Evolutionary conservation across 2,888 invertebrate genomes (phyloP), one percentile per base, ranked within the genome.

Genomic region (Tubulanus polymorphus): DNA sequence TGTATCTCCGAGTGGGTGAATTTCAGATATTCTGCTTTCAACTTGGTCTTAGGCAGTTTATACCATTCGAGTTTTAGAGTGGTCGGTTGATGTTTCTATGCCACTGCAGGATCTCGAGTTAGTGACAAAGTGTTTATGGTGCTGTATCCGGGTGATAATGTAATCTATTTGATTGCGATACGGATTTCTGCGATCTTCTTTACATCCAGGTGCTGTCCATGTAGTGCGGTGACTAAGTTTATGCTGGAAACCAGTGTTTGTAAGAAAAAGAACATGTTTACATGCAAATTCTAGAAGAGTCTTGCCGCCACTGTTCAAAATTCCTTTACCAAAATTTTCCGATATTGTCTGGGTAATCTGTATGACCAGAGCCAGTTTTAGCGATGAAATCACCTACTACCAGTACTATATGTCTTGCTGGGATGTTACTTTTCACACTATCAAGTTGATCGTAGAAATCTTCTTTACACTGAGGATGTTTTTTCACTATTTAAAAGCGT

Each of bases 341-440:
- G 20, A 52, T 28, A 29, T 45, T 52, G 5, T 52, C 18, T 28
- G 45, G 52, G 45, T 52, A 28, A 15, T 8, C 2, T 15, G 30
- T 52, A 32, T 45, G 5, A 5, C 27, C 52, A 15, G 29, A 46
- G 15, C 45, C 52, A 10, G 52, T 52, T 29, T 52, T 52, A n/a
- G 52, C 52, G 25, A 46, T 52, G 10, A 52, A 28, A 28, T 52
- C 52, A 29, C 52, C 52, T 10, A 46, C 52, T 18, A 52, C 52
- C 18, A 52, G 18, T 15, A 52, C 8, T 25, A 52, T 15, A 41
- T 18, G 18, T 41, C 15, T 41, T 8, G 6, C 23, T 20, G 20
- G 18, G 6, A 41, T 23, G 6, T 18, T 3, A 8, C 3, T 15
- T 5, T 20, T 15, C 23, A 41, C 15, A 3, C 20, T 15, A 5